These are phyloP conservation scores for Cyrtorhinus lividipennis DNA, from an alignment of 1,140 invertebrate genomes.

Conservation along the genomic window DNA sequence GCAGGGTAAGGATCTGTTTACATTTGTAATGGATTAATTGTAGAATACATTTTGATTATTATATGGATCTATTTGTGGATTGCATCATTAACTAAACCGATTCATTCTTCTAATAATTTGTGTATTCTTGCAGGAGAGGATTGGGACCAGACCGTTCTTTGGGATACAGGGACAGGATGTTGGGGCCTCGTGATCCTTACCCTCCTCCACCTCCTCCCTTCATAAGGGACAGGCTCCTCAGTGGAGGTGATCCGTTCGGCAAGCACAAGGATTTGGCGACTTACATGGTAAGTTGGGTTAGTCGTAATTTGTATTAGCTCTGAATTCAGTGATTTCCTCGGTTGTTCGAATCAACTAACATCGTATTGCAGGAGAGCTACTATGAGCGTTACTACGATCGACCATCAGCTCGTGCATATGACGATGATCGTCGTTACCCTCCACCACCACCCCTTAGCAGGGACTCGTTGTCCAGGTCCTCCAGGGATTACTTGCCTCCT, in stretches of 20 bases:
- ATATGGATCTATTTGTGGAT: too few relatives aligned
- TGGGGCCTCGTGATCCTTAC: constrained; percentile 63
- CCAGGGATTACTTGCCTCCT: constrained; percentile 37
- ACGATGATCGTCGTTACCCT: constrained; percentile 46
- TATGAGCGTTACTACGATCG: constrained; percentile 69
- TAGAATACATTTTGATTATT: too few relatives aligned
- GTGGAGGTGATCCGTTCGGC: constrained; percentile 30
- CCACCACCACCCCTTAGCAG: constrained; percentile 39
- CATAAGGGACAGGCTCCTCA: constrained; percentile 71
- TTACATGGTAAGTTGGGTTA: neutral
- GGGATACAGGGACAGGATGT: constrained; percentile 65
- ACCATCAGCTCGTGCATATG: constrained; percentile 42
- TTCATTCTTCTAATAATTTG: constrained; percentile 1
- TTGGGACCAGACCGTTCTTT: constrained; percentile 40
- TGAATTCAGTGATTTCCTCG: too few relatives aligned
- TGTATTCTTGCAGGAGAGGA: constrained; percentile 11
- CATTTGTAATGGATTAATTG: neutral
- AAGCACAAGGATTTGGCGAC: constrained; percentile 11
- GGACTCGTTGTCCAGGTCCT: constrained; percentile 38
- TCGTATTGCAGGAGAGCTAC: constrained; percentile 55
- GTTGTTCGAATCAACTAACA: too few relatives aligned
- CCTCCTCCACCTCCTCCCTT: constrained; percentile 65
- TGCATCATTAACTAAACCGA: neutral
- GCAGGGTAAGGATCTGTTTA: constrained; percentile 24
- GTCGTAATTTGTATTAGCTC: neutral